These are phyloP conservation scores for Gymnosoma rotundatum DNA, from an alignment of 2,888 invertebrate species.

Conservation along the genomic window DNA sequence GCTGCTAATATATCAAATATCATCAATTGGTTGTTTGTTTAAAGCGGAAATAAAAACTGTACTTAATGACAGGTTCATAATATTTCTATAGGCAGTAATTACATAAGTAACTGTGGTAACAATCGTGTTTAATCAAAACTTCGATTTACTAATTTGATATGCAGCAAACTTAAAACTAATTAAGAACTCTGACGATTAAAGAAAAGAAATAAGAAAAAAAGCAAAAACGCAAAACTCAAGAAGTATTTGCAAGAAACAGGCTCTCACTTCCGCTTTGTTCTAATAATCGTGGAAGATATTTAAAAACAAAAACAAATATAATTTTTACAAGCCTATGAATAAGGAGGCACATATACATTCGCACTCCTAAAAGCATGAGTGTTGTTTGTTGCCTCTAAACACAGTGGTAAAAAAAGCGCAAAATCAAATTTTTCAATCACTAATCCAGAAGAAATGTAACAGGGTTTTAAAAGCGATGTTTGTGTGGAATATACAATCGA, in stretches of 20 bases:
- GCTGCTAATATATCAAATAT: neutral
- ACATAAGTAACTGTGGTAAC: constrained; percentile 5
- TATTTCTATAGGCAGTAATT: neutral
- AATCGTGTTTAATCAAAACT: constrained; percentile 20
- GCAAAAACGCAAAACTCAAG: neutral
- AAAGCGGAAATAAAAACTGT: constrained; percentile 2
- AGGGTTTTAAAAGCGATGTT: too few relatives aligned
- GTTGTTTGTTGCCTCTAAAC: neutral
- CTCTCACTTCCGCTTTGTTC: constrained; percentile 42
- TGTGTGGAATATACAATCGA: too few relatives aligned
- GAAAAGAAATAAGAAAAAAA: neutral
- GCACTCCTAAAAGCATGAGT: neutral
- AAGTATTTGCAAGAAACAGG: constrained; percentile 42
- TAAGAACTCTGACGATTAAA: constrained; percentile 42
- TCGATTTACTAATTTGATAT: neutral
- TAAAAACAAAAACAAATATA: neutral
- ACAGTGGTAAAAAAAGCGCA: too few relatives aligned
- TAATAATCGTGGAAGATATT: constrained; percentile 27
- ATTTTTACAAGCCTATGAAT: constrained; percentile 42
- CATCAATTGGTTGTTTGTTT: neutral
- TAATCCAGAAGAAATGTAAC: too few relatives aligned
- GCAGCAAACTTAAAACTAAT: constrained; percentile 47
- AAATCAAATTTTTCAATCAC: too few relatives aligned
- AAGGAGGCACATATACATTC: neutral
- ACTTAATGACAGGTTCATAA: neutral